Conservation (phyloP, 2,797 vertebrate species). For the Nannoperca obscura region DNA sequence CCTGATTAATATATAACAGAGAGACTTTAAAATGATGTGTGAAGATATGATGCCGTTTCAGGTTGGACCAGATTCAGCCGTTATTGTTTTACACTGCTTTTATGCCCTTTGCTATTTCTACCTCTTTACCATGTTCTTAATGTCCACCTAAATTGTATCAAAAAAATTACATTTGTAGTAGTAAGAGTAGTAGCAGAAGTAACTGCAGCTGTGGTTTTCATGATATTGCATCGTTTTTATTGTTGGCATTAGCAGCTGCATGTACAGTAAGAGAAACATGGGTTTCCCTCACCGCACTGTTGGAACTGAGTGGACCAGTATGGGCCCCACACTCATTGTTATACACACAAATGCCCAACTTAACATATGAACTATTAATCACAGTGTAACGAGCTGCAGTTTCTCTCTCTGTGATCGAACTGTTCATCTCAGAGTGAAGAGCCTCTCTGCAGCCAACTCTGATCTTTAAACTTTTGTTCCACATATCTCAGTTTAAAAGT, state of each 20-base stretch:
- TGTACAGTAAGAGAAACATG: slow-evolving; percentile 13
- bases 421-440: slow-evolving; percentile 6
- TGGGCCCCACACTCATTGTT: slow-evolving; percentile 1
- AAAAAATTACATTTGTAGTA: not conserved
- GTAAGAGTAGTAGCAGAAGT: not conserved
- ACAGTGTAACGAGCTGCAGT: slow-evolving; percentile 5
- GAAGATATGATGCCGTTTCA: not conserved
- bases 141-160: not conserved
- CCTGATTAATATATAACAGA: not conserved
- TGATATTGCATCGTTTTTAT: not conserved
- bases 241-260: not conserved
- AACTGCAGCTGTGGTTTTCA: not conserved
- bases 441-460: slow-evolving; percentile 56
- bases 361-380: not conserved
- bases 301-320: not conserved
- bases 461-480: slow-evolving; percentile 84
- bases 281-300: not conserved
- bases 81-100: not conserved
- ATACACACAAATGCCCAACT: slow-evolving; percentile 10
- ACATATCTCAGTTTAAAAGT: slow-evolving; percentile 86
- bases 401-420: slow-evolving; percentile 4
- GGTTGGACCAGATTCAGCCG: not conserved
- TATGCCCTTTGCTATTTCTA: not conserved
- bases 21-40: not conserved
- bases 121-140: not conserved